These are phyloP conservation scores for Elysia crispata DNA, from an alignment of 2,888 invertebrate genomes.

Conservation along the genomic window DNA sequence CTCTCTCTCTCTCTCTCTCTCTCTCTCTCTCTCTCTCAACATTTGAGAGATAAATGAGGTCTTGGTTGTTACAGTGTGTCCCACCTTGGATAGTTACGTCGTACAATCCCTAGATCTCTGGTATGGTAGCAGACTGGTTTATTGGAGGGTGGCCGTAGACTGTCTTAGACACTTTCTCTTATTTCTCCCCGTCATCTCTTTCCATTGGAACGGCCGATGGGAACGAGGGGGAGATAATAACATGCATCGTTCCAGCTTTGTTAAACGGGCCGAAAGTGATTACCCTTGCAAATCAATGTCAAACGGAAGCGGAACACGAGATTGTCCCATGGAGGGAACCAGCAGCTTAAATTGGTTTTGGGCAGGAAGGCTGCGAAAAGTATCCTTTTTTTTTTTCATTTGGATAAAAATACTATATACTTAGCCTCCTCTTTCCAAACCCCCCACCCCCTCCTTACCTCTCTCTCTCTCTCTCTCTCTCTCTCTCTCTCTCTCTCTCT, in stretches of 20 bases:
- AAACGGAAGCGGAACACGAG: conserved; percentile 31
- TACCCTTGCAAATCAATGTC: conserved; percentile 38
- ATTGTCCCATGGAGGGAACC: background rate
- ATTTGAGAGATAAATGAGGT: background rate
- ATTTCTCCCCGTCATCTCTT: too few species aligned
- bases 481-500: background rate
- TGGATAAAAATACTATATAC: too few species aligned
- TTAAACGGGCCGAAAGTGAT: background rate
- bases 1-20: conserved; percentile 20
- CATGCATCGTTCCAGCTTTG: background rate
- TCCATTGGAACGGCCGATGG: too few species aligned
- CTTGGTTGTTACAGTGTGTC: background rate
- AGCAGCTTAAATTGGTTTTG: too few species aligned
- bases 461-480: conserved; percentile 16
- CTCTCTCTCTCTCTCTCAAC: background rate
- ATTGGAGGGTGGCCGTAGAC: too few species aligned
- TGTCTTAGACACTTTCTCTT: too few species aligned
- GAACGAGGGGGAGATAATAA: background rate
- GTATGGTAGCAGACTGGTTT: too few species aligned
- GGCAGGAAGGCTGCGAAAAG: background rate
- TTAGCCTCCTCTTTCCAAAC: background rate
- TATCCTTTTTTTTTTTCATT: background rate
- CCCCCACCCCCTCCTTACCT: background rate
- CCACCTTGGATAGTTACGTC: too few species aligned
- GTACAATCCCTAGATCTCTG: too few species aligned